phyloP scores from a whole-genome alignment of 2,888 invertebrate genomes.

The Capitulum mitella region DNA sequence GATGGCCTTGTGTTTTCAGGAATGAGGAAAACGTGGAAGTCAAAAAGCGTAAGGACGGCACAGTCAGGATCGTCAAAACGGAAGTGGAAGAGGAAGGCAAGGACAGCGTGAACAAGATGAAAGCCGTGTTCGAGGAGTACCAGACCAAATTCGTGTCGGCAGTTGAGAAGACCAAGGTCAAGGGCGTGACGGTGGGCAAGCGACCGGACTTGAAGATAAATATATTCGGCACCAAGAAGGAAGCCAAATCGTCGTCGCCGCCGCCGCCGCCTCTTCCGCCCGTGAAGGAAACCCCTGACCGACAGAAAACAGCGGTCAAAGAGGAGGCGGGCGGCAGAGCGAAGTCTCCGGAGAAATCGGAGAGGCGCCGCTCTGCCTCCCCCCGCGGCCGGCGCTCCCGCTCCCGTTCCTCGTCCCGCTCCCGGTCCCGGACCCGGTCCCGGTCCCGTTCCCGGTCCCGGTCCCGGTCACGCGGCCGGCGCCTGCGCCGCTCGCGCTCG shows the following conservation, averaged over 20 bases:
- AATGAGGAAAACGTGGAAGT: neutral
- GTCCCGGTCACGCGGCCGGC: neutral
- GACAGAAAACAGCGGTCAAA: neutral
- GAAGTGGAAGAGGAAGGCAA: neutral
- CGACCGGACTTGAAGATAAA: neutral
- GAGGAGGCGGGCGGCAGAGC: neutral
- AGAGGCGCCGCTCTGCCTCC: neutral
- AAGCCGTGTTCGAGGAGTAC: conserved; percentile 12
- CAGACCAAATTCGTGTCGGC: neutral
- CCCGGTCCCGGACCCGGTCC: neutral
- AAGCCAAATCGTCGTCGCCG: neutral
- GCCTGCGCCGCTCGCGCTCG: neutral
- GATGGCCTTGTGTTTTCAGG: neutral
- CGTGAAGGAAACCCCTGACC: neutral
- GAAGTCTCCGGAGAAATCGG: neutral
- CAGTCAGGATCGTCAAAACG: neutral
- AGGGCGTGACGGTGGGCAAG: neutral
- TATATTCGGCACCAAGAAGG: neutral
- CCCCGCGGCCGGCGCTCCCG: neutral
- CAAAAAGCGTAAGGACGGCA: neutral
- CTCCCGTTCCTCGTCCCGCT: neutral
- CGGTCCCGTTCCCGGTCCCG: neutral
- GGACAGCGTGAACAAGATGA: conserved; percentile 4
- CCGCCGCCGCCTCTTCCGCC: neutral
- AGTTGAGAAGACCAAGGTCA: neutral